Conservation (phyloP, 2,797 vertebrate genomes). For the Nannoperca australis region DNA sequence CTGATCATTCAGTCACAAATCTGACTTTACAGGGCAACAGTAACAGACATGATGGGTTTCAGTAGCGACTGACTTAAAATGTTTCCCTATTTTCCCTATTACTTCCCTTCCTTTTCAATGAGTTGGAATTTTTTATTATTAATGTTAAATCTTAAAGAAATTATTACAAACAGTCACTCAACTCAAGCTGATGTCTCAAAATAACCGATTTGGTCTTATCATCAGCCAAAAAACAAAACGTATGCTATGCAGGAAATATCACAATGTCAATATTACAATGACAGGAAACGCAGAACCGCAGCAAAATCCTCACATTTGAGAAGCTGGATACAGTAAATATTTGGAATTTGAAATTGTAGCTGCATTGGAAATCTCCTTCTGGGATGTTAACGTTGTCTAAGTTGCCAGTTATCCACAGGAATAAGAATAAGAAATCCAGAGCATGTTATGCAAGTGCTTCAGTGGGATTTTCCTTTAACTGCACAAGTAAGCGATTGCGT, state of each 20-base stretch:
- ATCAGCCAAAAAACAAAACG: background rate
- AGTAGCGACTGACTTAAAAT: background rate
- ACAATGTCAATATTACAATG: too few relatives aligned
- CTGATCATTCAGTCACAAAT: conserved; percentile 32
- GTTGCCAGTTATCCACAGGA: background rate
- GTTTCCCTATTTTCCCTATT: background rate
- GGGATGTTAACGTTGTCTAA: background rate
- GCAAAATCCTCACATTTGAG: background rate
- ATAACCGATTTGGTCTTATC: background rate
- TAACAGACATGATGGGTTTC: conserved; percentile 4
- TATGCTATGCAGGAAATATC: background rate
- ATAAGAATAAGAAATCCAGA: background rate
- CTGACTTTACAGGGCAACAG: conserved; percentile 26
- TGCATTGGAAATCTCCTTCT: background rate
- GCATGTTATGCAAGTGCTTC: background rate
- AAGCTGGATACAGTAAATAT: background rate
- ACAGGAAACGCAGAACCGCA: background rate
- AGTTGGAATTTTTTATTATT: background rate
- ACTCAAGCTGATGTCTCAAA: background rate
- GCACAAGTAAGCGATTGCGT: background rate
- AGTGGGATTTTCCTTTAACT: conserved; percentile 1
- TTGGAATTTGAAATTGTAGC: background rate
- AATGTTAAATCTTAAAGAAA: background rate
- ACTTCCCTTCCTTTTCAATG: background rate
- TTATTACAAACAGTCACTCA: background rate